phyloP scores from a whole-genome alignment of 2,888 invertebrate species.

The Scaptomyza cyrtandrae region DNA sequence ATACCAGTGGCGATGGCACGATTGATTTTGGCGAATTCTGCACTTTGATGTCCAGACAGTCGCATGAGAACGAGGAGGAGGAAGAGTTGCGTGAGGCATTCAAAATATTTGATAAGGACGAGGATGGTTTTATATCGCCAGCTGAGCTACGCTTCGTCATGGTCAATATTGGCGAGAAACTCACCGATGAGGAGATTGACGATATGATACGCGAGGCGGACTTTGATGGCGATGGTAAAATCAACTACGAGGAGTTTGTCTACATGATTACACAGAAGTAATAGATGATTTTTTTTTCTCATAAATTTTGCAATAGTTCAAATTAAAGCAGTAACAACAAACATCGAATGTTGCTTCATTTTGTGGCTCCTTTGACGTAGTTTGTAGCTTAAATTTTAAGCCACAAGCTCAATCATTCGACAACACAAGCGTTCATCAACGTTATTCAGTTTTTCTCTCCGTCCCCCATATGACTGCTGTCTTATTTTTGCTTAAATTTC shows the following conservation, averaged over 20 bases:
- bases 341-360: not conserved
- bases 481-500: conserved; percentile 37
- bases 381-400: not conserved
- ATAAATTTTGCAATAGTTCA: conserved; percentile 13
- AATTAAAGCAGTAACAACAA: conserved; percentile 40
- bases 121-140: conserved; percentile 98
- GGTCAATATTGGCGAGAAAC: conserved; percentile 99
- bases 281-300: conserved; percentile 53
- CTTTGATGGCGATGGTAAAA: conserved; percentile 98
- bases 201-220: conserved; percentile 99
- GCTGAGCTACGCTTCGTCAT: conserved; percentile 98
- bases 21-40: conserved; percentile 99
- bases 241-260: conserved; percentile 91
- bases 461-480: not conserved
- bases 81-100: conserved; percentile 93
- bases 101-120: conserved; percentile 95
- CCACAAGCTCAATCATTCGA: too few species aligned
- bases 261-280: conserved; percentile 98
- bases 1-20: conserved; percentile 89
- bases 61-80: conserved; percentile 99
- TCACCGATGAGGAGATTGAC: conserved; percentile 99
- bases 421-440: conserved; percentile 9
- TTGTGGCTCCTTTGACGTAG: conserved; percentile 14
- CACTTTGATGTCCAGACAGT: conserved; percentile 99
- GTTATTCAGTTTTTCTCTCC: conserved; percentile 3